Base-by-base conservation (phyloP, 2,113 vertebrate species). In the Plectropomus leopardus region DNA sequence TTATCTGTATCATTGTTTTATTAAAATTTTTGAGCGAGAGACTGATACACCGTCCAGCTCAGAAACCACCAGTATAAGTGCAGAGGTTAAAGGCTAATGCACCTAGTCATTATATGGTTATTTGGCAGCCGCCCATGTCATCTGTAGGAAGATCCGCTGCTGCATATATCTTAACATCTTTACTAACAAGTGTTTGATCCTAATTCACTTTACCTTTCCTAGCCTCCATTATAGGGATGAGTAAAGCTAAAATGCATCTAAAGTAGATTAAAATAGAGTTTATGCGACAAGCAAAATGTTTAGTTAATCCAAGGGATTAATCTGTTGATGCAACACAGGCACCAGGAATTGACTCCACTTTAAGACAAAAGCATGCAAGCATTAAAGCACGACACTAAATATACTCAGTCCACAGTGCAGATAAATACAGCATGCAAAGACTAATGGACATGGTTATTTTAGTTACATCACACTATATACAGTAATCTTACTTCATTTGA, bases 261-360 rank as follows among this genome's bases (percentile, higher is more conserved):
- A 53, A 71, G 51, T 9, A 50, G 21, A 86, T 72, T 64, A 40
- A 40, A 72, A 45, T n/a, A 30, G 32, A 36, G 50, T 84, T 40
- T 0, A 63, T 54, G 57, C 13, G 1, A 61, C 4, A 7, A 50
- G n/a, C 17, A 3, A 73, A 73, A 53, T 32, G 24, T 50, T 71
- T 32, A 53, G 30, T 76, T 61, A 80, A 83, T 84, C 64, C 73
- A 66, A 44, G 13, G 60, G 60, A 78, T 83, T 80, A 4, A 77
- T 59, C 65, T 83, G 45, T 75, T 83, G 66, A 80, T 68, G 64
- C 8, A 86, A 73, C 66, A 57, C 30, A 42, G n/a, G 24, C 30
- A 24, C 23, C 3, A 66, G 23, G 15, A 75, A 67, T 5, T 32
- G 10, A 76, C 9, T 66, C 21, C 50, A 55, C 4, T 71, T 68